These are phyloP conservation scores for Eilema depressum DNA, from an alignment of 2,888 invertebrate genomes.

Conservation along the genomic window DNA sequence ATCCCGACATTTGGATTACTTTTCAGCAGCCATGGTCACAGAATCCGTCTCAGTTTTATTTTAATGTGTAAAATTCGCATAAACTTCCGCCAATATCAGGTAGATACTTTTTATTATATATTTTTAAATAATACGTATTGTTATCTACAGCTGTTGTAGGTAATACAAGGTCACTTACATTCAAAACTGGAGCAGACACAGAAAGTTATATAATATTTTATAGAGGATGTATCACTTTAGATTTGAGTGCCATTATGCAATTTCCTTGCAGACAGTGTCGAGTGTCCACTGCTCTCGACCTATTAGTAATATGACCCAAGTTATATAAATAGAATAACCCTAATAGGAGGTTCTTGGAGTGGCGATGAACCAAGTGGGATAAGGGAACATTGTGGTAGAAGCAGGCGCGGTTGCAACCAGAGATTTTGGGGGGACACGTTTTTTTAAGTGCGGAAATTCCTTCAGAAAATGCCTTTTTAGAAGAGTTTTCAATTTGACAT, in stretches of 20 bases:
- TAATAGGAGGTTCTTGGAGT: conserved; percentile 19
- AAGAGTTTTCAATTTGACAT: no score
- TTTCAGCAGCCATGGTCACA: no score
- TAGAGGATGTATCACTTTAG: conserved; percentile 35
- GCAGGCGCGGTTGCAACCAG: no score
- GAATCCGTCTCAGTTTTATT: no score
- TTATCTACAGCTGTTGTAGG: not conserved
- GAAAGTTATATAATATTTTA: conserved; percentile 16
- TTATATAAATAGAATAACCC: conserved; percentile 38
- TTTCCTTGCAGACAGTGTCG: conserved; percentile 35
- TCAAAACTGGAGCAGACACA: not conserved
- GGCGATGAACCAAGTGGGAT: not conserved
- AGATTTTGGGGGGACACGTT: no score
- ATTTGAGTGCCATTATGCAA: conserved; percentile 33
- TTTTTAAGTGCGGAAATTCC: no score
- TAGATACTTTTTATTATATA: no score
- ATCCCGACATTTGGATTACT: no score
- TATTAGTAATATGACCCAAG: conserved; percentile 28
- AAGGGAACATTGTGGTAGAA: no score
- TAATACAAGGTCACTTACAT: not conserved
- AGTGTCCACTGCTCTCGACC: conserved; percentile 2
- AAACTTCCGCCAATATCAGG: no score
- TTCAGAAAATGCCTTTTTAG: no score
- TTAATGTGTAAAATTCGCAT: no score
- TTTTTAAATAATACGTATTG: not conserved